Evolutionary conservation across 2,888 invertebrate species (phyloP), one percentile per base, ranked within the genome.

Genomic region (Stomorhina lunata): DNA sequence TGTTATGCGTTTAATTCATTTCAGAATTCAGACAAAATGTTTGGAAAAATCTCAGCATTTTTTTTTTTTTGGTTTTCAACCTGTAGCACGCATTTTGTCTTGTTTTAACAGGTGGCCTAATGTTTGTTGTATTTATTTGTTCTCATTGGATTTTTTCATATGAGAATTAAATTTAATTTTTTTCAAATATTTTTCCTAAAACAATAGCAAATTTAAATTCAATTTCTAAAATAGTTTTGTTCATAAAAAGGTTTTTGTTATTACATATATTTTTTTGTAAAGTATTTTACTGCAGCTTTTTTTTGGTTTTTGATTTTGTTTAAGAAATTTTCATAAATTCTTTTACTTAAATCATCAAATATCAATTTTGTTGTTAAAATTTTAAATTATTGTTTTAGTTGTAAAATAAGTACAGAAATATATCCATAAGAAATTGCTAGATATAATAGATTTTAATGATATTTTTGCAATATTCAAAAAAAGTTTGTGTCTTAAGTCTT

Each of bases 1-100:
- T 79, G 50, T 57, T 66, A 59, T 79, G 72, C 72, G 79, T 79
- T 79, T 72, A 79, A 79, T 79, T 79, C n/a, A n/a, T n/a, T n/a
- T n/a, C n/a, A 66, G 40, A 55, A 78, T n/a, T 37, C 27, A 27
- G 45, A 48, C 50, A 29, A 25, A 4, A 45, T n/a, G n/a, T n/a
- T n/a, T n/a, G n/a, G n/a, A 66, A 53, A 34, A 29, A 40, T 34
- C 32, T 53, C 32, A 1, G 6, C 48, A 55, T 37, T 6, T 40
- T 6, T 43, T 65, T 34, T 55, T n/a, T n/a, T n/a, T n/a, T n/a
- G n/a, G n/a, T n/a, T n/a, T 71, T 69, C 40, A 68, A 50, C 32
- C 68, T 65, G 75, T 22, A 71, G 57, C 69, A 80, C 80, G 71
- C 71, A 72, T 59, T 53, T 50, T 71, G 65, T 81, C 40, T 34